Evolutionary conservation across 1,140 invertebrate species (phyloP), one percentile per base, ranked within the genome.

Genomic region (Adelges cooleyi): DNA sequence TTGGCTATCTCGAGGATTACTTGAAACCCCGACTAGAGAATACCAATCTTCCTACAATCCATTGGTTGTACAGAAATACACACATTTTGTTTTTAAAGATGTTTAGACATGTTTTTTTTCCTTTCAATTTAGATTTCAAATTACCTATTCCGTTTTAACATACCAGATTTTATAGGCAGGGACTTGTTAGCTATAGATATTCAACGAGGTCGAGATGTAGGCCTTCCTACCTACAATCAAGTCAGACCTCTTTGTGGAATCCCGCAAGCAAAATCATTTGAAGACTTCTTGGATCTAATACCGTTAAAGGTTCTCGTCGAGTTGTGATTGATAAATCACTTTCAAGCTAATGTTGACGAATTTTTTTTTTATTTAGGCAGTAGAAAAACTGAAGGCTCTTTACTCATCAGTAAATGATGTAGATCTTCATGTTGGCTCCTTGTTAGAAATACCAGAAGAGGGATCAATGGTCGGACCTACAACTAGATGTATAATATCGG

Each of bases 401-500:
- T 88, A 87, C 70, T 74, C 75, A 20, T 77, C 78, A 68, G 82
- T 84, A 33, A 77, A 83, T 33, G 91, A 94, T 74, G 86, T 94
- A 44, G 91, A 95, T 77, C 78, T 95, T 22, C 94, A 90, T 89
- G 92, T 89, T 23, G 90, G 86, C 23, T 93, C 94, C 40, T 90
- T 96, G 4, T 90, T 90, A 2, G 93, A 97, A 75, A 80, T 84
- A 46, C 84, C 87, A 5, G 77, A 92, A 49, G 84, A 85, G 15
- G 90, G 89, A 46, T 90, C 88, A 36, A 88, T 95, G 83, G 78
- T 95, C 40, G 94, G 94, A 40, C 91, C 92, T 5, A 95, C 92
- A 51, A 95, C 98, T 76, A 87, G 91, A 54, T 98, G 95, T 72
- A 82, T 99, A 51, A 92, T 99, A 69, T 92, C 90, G 25, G 92